Conservation (phyloP, 2,888 invertebrate species). For the Volucella bombylans region DNA sequence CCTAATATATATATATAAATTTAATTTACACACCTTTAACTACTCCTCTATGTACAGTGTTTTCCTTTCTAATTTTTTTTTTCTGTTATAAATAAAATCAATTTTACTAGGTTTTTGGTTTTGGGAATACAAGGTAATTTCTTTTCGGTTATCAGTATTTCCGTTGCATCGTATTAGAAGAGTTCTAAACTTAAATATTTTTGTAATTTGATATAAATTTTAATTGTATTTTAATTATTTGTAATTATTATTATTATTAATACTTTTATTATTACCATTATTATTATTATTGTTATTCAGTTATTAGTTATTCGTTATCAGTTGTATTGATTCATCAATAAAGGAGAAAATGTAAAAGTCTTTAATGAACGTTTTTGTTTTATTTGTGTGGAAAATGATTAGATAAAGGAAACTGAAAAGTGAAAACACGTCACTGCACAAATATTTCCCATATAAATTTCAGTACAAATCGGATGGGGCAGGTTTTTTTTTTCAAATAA, state of each 20-base stretch:
- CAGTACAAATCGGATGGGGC: too few relatives aligned
- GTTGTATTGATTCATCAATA: slow-evolving; percentile 68
- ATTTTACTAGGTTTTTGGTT: too few relatives aligned
- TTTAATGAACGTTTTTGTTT: background rate
- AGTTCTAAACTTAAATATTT: slow-evolving; percentile 39
- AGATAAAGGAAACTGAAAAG: too few relatives aligned
- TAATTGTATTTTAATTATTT: slow-evolving; percentile 48
- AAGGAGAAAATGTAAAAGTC: slow-evolving; percentile 68
- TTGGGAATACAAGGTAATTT: slow-evolving; percentile 16
- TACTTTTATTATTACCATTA: slow-evolving; percentile 16
- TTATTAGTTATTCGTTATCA: slow-evolving; percentile 38
- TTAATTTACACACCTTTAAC: slow-evolving; percentile 46
- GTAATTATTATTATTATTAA: slow-evolving; percentile 62
- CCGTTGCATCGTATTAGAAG: slow-evolving; percentile 50
- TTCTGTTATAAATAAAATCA: background rate
- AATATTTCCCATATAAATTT: too few relatives aligned
- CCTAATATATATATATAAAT: slow-evolving; percentile 32
- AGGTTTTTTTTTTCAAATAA: too few relatives aligned
- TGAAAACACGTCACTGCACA: too few relatives aligned
- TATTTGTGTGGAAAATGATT: background rate
- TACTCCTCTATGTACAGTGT: slow-evolving; percentile 1
- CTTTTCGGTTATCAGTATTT: slow-evolving; percentile 49
- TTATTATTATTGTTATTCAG: slow-evolving; percentile 19
- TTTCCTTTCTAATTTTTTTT: background rate
- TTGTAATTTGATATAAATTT: slow-evolving; percentile 48